These are phyloP conservation scores for Drosophila prosaltans DNA, from an alignment of 1,140 invertebrate species.

Conservation along the genomic window DNA sequence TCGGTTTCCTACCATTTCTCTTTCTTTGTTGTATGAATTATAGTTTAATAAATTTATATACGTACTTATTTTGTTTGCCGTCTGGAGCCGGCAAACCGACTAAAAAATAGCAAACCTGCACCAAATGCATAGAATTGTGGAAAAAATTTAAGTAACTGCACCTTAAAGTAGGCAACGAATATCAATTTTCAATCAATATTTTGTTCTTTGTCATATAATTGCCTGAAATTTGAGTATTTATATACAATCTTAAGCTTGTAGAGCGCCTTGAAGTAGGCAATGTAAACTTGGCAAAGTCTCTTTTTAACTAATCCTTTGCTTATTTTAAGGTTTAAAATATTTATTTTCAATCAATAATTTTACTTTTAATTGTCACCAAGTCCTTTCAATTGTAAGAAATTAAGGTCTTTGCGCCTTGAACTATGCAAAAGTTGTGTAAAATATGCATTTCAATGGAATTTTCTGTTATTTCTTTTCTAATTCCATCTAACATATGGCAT, in stretches of 20 bases:
- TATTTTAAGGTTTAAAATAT: neutral
- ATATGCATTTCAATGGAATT: neutral
- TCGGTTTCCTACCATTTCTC: neutral
- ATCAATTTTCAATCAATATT: neutral
- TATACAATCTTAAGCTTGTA: too few species aligned
- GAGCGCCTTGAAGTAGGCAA: neutral
- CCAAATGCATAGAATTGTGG: conserved; percentile 46
- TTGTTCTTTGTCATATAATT: neutral
- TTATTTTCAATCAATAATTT: too few species aligned
- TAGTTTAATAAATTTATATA: conserved; percentile 78
- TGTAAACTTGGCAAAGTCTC: too few species aligned
- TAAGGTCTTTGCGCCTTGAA: neutral
- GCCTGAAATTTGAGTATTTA: neutral
- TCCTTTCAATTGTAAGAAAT: neutral
- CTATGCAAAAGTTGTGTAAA: neutral
- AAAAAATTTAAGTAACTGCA: conserved; percentile 10
- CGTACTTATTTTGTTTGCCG: conserved; percentile 39
- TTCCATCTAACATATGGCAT: too few species aligned
- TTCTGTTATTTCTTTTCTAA: too few species aligned
- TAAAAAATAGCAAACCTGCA: conserved; percentile 27
- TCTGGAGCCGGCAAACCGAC: conserved; percentile 16
- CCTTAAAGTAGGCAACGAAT: conserved; percentile 2
- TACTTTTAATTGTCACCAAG: too few species aligned
- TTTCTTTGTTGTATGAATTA: conserved; percentile 52
- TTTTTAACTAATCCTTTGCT: neutral